A percentile compares a stretch with the other conserved stretches of the same genome.
phyloP scores from a whole-genome alignment of 2,797 vertebrate genomes.

The Manis javanica region DNA sequence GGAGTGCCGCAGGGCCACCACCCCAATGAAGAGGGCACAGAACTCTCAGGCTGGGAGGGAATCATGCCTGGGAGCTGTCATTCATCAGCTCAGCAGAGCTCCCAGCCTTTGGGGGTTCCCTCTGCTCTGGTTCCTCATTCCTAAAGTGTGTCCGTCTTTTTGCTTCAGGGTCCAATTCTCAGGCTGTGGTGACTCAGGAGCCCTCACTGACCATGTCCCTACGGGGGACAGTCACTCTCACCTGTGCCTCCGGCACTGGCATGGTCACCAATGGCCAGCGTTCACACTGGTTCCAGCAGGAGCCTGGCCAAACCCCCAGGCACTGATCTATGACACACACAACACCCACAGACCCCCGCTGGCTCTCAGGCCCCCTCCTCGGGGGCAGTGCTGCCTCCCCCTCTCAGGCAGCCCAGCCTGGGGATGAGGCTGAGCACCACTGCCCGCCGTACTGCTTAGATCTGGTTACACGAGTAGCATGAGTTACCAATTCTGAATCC shows the following conservation, averaged over 20 bases:
- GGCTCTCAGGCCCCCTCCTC: not conserved
- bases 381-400: not conserved
- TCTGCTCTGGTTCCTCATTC: not conserved
- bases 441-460: not conserved
- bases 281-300: not conserved
- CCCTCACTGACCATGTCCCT: not conserved
- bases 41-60: not conserved
- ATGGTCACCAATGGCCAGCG: not conserved
- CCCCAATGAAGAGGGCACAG: not conserved
- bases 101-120: not conserved
- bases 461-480: not conserved
- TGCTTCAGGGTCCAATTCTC: not conserved
- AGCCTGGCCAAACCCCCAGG: not conserved
- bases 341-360: not conserved
- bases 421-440: not conserved
- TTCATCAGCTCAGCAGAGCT: no score
- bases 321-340: not conserved
- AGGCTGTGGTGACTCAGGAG: not conserved
- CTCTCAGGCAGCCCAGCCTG: not conserved
- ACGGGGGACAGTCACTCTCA: not conserved
- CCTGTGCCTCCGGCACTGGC: not conserved
- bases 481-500: not conserved
- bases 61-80: not conserved
- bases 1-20: not conserved
- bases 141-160: not conserved